A percentile compares a stretch with the other conserved stretches of the same genome.
These are phyloP conservation scores for Tarsius wallacei DNA, from an alignment of 2,797 vertebrate genomes.

Conservation along the genomic window DNA sequence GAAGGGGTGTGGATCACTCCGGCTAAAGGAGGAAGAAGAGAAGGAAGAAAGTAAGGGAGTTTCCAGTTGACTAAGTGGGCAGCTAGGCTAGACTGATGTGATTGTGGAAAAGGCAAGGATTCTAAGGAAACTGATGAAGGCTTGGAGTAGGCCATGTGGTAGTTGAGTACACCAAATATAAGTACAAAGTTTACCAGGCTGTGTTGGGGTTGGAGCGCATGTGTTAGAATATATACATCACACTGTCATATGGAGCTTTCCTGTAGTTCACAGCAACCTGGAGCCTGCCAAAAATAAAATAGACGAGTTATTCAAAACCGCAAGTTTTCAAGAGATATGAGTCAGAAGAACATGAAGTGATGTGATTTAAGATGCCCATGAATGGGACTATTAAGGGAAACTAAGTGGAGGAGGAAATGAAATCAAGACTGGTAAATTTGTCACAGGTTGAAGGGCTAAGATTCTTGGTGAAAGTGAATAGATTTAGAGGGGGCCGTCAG, in stretches of 20 bases:
- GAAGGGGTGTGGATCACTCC: background rate
- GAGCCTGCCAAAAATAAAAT: background rate
- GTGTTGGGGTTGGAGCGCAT: background rate
- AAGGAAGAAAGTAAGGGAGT: background rate
- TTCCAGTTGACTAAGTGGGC: background rate
- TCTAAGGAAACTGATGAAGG: background rate
- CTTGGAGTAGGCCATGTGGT: background rate
- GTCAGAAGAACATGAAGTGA: background rate
- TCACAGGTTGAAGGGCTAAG: background rate
- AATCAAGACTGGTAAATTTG: background rate
- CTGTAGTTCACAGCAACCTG: background rate
- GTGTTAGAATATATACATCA: rapidly evolving
- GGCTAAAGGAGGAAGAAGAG: background rate
- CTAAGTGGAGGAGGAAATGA: background rate
- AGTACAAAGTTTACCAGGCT: background rate
- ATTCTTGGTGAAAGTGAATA: background rate
- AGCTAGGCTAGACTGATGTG: background rate
- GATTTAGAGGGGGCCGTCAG: background rate
- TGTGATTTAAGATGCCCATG: background rate
- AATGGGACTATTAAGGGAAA: background rate
- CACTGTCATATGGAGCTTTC: background rate
- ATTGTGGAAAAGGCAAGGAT: background rate
- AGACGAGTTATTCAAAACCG: background rate
- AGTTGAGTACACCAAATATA: background rate
- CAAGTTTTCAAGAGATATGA: background rate